Conservation (phyloP, 2,797 vertebrate species). For the Trichosurus vulpecula region DNA sequence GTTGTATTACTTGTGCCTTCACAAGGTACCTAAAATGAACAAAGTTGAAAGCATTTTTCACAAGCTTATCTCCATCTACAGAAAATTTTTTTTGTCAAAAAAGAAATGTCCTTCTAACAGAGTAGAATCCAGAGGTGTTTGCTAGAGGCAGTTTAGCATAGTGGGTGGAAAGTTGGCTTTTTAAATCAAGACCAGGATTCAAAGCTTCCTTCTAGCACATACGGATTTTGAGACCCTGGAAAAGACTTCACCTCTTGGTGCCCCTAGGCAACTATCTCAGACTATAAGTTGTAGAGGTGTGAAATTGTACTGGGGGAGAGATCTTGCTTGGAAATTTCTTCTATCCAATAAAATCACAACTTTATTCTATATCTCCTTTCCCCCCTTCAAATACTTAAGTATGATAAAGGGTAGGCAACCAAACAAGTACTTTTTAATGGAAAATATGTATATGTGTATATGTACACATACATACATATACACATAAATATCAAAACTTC, state of each 20-base stretch:
- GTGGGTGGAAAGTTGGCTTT: neutral
- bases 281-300: neutral
- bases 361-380: neutral
- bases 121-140: conserved; percentile 77
- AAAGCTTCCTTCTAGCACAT: neutral
- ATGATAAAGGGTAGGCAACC: neutral
- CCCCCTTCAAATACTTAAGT: neutral
- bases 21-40: conserved; percentile 79
- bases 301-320: neutral
- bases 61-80: conserved; percentile 79
- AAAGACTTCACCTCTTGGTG: neutral
- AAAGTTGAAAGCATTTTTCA: conserved; percentile 84
- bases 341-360: neutral
- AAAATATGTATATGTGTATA: conserved; percentile 40
- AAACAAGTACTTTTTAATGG: conserved; percentile 49
- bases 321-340: neutral
- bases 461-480: neutral
- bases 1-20: conserved; percentile 75
- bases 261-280: neutral
- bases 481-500: conserved; percentile 62
- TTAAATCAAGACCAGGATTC: neutral
- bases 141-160: conserved; percentile 51
- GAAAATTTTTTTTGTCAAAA: conserved; percentile 52
- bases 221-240: neutral
- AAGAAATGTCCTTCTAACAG: conserved; percentile 30